phyloP scores from a whole-genome alignment of 2,888 invertebrate species.

The Tinea pellionella region DNA sequence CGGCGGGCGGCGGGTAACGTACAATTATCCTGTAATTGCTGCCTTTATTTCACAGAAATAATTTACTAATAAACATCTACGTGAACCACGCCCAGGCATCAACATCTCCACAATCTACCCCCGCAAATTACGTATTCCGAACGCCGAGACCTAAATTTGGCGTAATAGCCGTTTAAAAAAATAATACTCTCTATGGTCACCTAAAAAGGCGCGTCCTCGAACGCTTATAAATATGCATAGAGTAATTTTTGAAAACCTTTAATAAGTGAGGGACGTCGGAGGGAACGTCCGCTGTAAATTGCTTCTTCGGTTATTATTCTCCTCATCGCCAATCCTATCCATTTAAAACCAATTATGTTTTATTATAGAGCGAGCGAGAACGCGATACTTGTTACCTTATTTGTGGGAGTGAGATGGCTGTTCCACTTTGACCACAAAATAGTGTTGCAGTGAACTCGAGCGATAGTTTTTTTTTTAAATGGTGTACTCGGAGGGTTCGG shows the following conservation, averaged over 20 bases:
- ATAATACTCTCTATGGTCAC: conserved; percentile 23
- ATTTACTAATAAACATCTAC: conserved; percentile 32
- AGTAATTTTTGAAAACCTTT: conserved; percentile 42
- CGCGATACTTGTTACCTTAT: conserved; percentile 20
- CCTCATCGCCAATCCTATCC: conserved; percentile 61
- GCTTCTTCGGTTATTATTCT: conserved; percentile 43
- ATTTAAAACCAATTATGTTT: conserved; percentile 68
- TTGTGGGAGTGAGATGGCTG: conserved; percentile 32
- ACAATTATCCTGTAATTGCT: conserved; percentile 37
- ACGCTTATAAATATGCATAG: conserved; percentile 48
- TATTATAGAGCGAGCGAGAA: conserved; percentile 49
- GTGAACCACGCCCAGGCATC: conserved; percentile 25
- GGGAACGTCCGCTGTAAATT: conserved; percentile 43
- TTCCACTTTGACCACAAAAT: conserved; percentile 30
- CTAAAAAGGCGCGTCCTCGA: conserved; percentile 21
- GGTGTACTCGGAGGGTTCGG: conserved; percentile 30
- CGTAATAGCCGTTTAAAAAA: conserved; percentile 12
- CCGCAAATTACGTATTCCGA: conserved; percentile 14
- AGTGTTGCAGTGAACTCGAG: conserved; percentile 26
- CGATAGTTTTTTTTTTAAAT: conserved; percentile 29
- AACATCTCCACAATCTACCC: conserved; percentile 19
- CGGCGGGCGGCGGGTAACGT: conserved; percentile 10
- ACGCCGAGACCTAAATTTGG: background rate
- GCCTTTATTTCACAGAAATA: conserved; percentile 34
- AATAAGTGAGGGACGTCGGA: conserved; percentile 35